These are phyloP conservation scores for Apamea monoglypha DNA, from an alignment of 2,888 invertebrate species.

Conservation along the genomic window DNA sequence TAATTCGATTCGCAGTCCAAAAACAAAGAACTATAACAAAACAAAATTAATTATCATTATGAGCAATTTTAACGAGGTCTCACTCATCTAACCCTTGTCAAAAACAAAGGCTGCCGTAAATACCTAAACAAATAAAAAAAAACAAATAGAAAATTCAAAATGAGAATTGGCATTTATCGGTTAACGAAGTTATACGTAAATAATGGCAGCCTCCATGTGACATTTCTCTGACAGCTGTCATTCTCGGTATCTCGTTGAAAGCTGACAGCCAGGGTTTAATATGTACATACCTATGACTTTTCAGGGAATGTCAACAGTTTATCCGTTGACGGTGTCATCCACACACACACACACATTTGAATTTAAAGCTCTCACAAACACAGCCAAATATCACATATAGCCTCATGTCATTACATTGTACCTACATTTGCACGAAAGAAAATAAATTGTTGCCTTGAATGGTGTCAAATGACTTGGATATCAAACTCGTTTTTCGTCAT, in stretches of 20 bases:
- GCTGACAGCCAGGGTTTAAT: not conserved
- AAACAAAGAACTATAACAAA: constrained; percentile 8
- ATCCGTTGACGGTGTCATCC: not conserved
- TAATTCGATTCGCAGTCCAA: not conserved
- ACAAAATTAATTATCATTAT: constrained; percentile 20
- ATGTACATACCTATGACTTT: not conserved
- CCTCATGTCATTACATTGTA: constrained; percentile 10
- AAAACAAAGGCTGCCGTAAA: constrained; percentile 29
- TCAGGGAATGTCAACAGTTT: not conserved
- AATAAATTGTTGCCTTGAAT: constrained; percentile 20
- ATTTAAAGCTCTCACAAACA: not conserved
- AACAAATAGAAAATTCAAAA: constrained; percentile 21
- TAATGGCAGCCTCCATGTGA: constrained; percentile 25
- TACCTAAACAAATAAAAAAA: constrained; percentile 6
- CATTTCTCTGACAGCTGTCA: constrained; percentile 33
- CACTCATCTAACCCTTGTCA: constrained; percentile 39
- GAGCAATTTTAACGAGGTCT: constrained; percentile 38
- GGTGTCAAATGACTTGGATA: constrained; percentile 36
- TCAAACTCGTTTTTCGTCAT: constrained; percentile 41
- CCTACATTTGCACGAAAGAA: constrained; percentile 12
- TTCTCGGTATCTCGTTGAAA: constrained; percentile 5
- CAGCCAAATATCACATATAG: not conserved
- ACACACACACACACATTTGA: not conserved
- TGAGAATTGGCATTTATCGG: constrained; percentile 35
- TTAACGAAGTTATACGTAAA: constrained; percentile 14